phyloP scores from a whole-genome alignment of 2,888 invertebrate species.

The Apamea crenata region DNA sequence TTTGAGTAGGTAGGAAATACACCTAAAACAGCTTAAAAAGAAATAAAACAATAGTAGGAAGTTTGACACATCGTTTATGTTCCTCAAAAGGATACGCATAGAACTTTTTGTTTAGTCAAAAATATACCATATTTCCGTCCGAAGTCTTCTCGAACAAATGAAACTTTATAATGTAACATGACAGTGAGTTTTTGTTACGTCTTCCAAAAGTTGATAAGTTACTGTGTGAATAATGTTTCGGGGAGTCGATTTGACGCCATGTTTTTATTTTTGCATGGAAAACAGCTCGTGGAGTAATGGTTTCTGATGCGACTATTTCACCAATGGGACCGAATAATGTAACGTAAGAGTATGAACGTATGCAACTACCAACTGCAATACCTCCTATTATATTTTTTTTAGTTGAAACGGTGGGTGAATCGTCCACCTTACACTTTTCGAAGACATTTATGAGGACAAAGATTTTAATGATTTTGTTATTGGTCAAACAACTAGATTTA shows the following conservation, averaged over 20 bases:
- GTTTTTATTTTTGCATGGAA: not conserved
- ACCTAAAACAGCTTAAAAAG: not conserved
- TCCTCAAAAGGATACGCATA: conserved; percentile 7
- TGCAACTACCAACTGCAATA: not conserved
- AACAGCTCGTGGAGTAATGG: not conserved
- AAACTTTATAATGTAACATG: conserved; percentile 61
- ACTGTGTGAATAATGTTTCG: conserved; percentile 13
- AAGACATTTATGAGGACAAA: not conserved
- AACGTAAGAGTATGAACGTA: not conserved
- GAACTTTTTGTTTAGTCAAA: conserved; percentile 28
- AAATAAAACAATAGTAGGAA: conserved; percentile 7
- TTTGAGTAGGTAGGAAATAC: not conserved
- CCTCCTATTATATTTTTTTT: not conserved
- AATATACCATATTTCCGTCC: conserved; percentile 32
- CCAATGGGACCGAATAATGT: not conserved
- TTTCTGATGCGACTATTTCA: not conserved
- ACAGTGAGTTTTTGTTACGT: conserved; percentile 39
- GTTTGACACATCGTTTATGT: conserved; percentile 12
- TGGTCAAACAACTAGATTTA: too few species aligned
- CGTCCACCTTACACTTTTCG: not conserved
- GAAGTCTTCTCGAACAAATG: conserved; percentile 47
- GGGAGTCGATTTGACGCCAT: not conserved
- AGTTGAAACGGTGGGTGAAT: not conserved
- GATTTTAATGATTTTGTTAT: too few species aligned
- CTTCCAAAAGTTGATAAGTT: conserved; percentile 41